Percentiles rank a stretch among this genome's conserved stretches.
Conservation (phyloP, 2,888 invertebrate species). For the Dicyrtomina minuta region DNA sequence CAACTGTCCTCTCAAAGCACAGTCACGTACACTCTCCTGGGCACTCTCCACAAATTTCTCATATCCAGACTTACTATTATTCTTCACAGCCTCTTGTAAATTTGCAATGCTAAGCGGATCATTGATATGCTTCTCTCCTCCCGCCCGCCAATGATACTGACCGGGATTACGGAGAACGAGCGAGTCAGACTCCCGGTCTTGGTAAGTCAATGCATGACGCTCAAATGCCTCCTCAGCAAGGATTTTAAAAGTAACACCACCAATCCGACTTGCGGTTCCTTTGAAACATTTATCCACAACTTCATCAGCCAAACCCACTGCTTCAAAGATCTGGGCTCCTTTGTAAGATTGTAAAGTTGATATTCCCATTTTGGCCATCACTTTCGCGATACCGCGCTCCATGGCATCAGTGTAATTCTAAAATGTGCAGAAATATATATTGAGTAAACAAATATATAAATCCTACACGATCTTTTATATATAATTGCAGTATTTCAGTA, state of each 20-base stretch:
- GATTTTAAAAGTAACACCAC: slow-evolving; percentile 88
- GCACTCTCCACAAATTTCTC: slow-evolving; percentile 82
- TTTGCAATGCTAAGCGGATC: slow-evolving; percentile 84
- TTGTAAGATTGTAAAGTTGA: slow-evolving; percentile 98
- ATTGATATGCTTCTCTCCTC: slow-evolving; percentile 97
- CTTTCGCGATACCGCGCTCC: slow-evolving; percentile 86
- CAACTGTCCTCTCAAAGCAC: slow-evolving; percentile 90
- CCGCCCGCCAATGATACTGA: slow-evolving; percentile 88
- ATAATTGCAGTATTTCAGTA: no score
- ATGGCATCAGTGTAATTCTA: slow-evolving; percentile 85
- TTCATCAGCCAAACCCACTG: slow-evolving; percentile 89
- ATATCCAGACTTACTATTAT: slow-evolving; percentile 79
- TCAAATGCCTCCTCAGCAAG: slow-evolving; percentile 82
- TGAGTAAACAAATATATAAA: neutral
- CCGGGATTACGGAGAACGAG: slow-evolving; percentile 84
- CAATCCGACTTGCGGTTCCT: slow-evolving; percentile 71
- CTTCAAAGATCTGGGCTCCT: slow-evolving; percentile 98
- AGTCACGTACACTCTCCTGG: slow-evolving; percentile 77
- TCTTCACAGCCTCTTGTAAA: slow-evolving; percentile 80
- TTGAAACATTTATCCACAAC: slow-evolving; percentile 93
- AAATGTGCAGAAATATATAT: slow-evolving; percentile 9
- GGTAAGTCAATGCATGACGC: slow-evolving; percentile 76
- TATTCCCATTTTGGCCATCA: slow-evolving; percentile 99
- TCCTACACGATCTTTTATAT: no score
- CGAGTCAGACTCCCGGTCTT: slow-evolving; percentile 67